Base-by-base conservation (phyloP, 2,113 vertebrate species). In the Osmerus eperlanus region DNA sequence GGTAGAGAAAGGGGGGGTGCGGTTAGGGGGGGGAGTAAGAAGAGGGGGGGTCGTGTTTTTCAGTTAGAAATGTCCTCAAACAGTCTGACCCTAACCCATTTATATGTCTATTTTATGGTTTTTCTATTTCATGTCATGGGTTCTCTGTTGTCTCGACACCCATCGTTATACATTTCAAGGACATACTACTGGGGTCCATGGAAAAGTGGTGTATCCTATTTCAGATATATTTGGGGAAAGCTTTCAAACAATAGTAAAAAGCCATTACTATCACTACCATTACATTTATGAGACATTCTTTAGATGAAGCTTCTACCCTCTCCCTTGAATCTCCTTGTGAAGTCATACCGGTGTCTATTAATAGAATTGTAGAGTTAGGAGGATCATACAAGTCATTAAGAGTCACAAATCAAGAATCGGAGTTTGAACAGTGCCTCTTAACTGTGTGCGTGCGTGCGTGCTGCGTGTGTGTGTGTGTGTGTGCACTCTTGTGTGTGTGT, bases 171-270 rank as follows among this genome's bases (percentile, higher is more conserved):
- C 7, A 67, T 25, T 25, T 25, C 14, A 67, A 23, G 3, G 13
- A 14, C 47, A 67, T 8, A 23, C 9, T 47, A 2, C 47, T 47
- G 12, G 65, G 41, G 3, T 51, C 23, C 63, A 65, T 58, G 60
- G 58, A 14, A 3, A 32, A 29, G 29, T 32, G 29, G 62, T 15
- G 15, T 32, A 62, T 54, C n/a, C 14, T 64, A n/a, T 77, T 68
- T 62, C 47, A 19, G n/a, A 58, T 62, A 59, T 65, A 62, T 67
- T 63, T 64, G 53, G 59, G 32, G n/a, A 28, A 32, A 53, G 52
- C 56, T 59, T 68, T 47, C 21, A 72, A 65, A 72, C 52, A 72
- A 66, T 18, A 73, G 62, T 72, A 64, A 64, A 72, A 19, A 28
- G 25, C 28, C 53, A 56, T 58, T 23, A 56, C 53, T 56, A 9